These are phyloP conservation scores for Fistularia commersonii DNA, from an alignment of 2,797 vertebrate species.

Conservation along the genomic window DNA sequence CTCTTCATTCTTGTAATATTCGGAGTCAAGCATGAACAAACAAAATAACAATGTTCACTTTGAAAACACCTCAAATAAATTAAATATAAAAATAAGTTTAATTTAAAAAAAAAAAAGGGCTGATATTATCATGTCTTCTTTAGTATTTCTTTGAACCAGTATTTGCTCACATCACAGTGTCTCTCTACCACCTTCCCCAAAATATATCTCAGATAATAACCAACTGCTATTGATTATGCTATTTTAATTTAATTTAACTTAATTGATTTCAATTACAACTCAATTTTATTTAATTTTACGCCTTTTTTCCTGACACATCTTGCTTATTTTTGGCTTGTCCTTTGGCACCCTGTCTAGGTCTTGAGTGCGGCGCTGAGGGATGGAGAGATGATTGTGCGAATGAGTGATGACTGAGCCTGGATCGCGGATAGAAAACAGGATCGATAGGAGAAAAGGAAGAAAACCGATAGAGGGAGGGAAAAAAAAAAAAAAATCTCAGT, in stretches of 20 bases:
- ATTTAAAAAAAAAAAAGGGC: not conserved
- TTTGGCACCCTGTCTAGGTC: too few species aligned
- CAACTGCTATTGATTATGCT: too few species aligned
- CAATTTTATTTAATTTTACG: too few species aligned
- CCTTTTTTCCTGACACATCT: too few species aligned
- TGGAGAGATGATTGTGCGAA: slow-evolving; percentile 42
- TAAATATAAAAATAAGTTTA: not conserved
- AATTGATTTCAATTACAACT: too few species aligned
- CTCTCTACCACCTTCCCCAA: not conserved
- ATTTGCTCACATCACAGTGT: not conserved
- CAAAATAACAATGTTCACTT: not conserved
- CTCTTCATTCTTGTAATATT: too few species aligned
- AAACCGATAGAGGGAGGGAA: slow-evolving; percentile 48
- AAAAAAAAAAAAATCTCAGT: slow-evolving; percentile 50
- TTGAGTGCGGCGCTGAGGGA: slow-evolving; percentile 49
- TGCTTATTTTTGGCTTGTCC: too few species aligned
- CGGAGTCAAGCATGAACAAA: too few species aligned
- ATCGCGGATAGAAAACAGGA: slow-evolving; percentile 63
- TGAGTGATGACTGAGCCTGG: slow-evolving; percentile 60
- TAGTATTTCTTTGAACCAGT: not conserved
- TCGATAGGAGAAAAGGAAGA: slow-evolving; percentile 52
- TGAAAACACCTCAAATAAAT: too few species aligned
- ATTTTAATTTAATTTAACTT: too few species aligned
- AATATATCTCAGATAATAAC: not conserved
- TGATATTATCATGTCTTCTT: not conserved